phyloP scores from a whole-genome alignment of 2,888 invertebrate species.

The Choristoneura rosaceana region DNA sequence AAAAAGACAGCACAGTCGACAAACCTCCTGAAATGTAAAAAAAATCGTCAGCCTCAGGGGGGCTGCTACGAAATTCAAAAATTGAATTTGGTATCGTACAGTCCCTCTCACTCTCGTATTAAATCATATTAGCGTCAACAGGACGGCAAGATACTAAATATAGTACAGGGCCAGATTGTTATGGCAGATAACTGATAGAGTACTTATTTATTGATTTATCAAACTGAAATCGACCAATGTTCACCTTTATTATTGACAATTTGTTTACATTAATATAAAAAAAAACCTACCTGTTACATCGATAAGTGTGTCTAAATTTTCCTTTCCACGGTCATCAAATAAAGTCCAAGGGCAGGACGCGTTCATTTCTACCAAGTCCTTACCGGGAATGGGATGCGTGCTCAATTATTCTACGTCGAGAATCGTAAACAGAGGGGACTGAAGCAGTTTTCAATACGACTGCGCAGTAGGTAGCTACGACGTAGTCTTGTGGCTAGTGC shows the following conservation, averaged over 20 bases:
- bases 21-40: constrained; percentile 58
- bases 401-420: constrained; percentile 13
- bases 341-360: constrained; percentile 59
- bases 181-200: background rate
- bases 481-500: background rate
- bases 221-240: too few species aligned
- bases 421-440: constrained; percentile 19
- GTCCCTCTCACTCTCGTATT: too few species aligned
- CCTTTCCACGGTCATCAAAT: constrained; percentile 56
- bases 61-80: too few species aligned
- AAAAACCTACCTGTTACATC: constrained; percentile 56
- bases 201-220: background rate
- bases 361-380: constrained; percentile 20
- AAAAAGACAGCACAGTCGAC: constrained; percentile 56
- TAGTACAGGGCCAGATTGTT: background rate
- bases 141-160: too few species aligned
- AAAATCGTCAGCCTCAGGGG: background rate
- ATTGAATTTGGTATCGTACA: too few species aligned
- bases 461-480: constrained; percentile 40
- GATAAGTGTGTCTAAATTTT: constrained; percentile 54
- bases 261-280: background rate
- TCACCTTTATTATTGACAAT: background rate
- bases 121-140: too few species aligned
- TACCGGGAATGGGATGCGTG: background rate
- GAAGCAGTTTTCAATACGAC: constrained; percentile 40